A percentile compares a stretch with the other conserved stretches of the same genome.
These are phyloP conservation scores for Xylocopa sonorina DNA, from an alignment of 1,140 invertebrate species.

Conservation along the genomic window DNA sequence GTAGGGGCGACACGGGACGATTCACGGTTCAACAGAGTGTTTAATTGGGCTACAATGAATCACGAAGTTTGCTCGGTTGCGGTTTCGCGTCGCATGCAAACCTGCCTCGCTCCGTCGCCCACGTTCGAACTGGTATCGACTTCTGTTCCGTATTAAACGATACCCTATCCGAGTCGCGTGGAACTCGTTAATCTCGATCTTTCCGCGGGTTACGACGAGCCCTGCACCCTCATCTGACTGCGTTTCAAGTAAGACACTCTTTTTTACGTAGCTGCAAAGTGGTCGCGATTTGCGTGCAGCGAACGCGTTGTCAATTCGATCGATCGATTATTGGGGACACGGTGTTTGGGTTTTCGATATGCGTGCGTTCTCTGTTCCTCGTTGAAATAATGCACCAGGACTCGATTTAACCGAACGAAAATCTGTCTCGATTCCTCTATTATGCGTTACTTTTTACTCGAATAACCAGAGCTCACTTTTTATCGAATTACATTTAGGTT, in stretches of 20 bases:
- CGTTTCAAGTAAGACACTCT: slow-evolving; percentile 2
- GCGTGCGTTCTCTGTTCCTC: background rate
- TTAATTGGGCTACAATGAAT: slow-evolving; percentile 24
- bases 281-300: background rate
- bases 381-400: background rate
- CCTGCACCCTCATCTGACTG: too few relatives aligned
- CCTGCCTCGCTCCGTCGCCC: background rate
- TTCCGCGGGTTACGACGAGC: background rate
- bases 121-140: background rate
- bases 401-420: too few relatives aligned
- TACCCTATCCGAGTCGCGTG: slow-evolving; percentile 29
- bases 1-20: background rate
- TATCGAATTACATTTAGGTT: too few relatives aligned
- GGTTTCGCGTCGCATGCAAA: slow-evolving; percentile 21
- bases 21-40: slow-evolving; percentile 21
- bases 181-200: slow-evolving; percentile 37
- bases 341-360: background rate
- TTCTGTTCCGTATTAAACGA: slow-evolving; percentile 11
- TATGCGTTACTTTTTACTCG: too few relatives aligned
- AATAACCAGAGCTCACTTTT: too few relatives aligned
- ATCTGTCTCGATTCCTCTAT: too few relatives aligned
- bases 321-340: background rate
- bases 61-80: slow-evolving; percentile 19
- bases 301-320: too few relatives aligned
- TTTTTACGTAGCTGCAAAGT: background rate